Conservation (phyloP, 1,140 invertebrate species). For the Lanistes nyassanus region DNA sequence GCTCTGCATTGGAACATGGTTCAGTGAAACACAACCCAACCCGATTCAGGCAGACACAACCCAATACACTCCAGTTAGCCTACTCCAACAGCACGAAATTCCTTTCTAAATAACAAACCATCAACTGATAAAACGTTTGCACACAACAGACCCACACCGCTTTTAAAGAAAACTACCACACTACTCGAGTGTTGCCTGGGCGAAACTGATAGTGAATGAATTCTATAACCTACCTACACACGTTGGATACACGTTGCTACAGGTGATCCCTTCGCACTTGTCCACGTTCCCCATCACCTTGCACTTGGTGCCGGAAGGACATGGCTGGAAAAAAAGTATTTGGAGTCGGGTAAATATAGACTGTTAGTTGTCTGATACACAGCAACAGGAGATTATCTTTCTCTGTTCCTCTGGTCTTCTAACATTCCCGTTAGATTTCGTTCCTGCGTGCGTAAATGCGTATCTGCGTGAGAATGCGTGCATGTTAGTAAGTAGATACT, state of each 20-base stretch:
- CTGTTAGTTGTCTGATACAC: not conserved
- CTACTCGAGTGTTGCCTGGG: not conserved
- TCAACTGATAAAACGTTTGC: not conserved
- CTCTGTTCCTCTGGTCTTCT: not conserved
- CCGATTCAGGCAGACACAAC: too few species aligned
- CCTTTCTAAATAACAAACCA: too few species aligned
- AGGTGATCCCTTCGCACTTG: not conserved
- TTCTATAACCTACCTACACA: not conserved
- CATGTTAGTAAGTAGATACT: not conserved
- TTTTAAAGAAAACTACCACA: not conserved
- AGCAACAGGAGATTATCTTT: not conserved
- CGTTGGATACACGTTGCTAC: not conserved
- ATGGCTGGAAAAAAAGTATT: not conserved
- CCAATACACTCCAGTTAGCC: too few species aligned
- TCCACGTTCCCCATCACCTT: not conserved
- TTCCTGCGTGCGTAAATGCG: not conserved
- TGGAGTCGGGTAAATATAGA: not conserved
- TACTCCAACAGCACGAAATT: too few species aligned
- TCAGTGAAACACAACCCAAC: too few species aligned
- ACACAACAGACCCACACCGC: not conserved
- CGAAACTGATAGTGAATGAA: not conserved
- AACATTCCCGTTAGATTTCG: not conserved
- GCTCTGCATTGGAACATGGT: too few species aligned
- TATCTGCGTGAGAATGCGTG: conserved; percentile 1
- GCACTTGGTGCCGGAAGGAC: not conserved